Evolutionary conservation across 2,888 invertebrate species (phyloP).

Genomic region (Calliphora vomitoria): DNA sequence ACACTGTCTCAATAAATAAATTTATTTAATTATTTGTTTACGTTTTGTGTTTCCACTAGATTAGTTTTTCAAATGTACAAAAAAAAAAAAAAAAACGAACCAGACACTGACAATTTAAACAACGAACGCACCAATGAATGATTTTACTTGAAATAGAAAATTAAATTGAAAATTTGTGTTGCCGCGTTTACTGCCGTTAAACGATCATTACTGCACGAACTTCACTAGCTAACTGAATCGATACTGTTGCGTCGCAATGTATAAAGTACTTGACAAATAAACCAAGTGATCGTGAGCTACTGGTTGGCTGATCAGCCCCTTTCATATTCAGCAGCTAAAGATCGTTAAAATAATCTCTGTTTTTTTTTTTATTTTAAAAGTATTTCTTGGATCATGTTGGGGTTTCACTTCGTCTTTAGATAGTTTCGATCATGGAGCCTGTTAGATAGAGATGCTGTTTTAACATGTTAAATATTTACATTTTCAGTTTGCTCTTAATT

Average conservation of each 20-base stretch:
- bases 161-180: slow-evolving; percentile 3
- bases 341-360: neutral
- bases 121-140: slow-evolving; percentile 8
- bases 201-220: slow-evolving; percentile 66
- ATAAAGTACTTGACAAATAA: slow-evolving; percentile 65
- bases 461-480: neutral
- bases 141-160: slow-evolving; percentile 9
- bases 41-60: slow-evolving; percentile 64
- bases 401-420: neutral
- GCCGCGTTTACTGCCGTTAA: slow-evolving; percentile 26
- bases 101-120: slow-evolving; percentile 13
- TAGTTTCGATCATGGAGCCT: slow-evolving; percentile 1
- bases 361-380: neutral
- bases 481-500: neutral
- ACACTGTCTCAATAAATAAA: slow-evolving; percentile 25
- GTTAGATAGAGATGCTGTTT: neutral
- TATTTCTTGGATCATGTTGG: neutral
- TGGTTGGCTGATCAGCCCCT: neutral
- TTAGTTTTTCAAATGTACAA: slow-evolving; percentile 49
- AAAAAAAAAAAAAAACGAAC: neutral
- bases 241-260: slow-evolving; percentile 41
- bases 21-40: slow-evolving; percentile 59
- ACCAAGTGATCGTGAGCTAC: slow-evolving; percentile 47
- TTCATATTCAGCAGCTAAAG: slow-evolving; percentile 40
- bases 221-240: slow-evolving; percentile 68